These are phyloP conservation scores for Seriola rivoliana DNA, from an alignment of 2,113 vertebrate genomes.

Conservation along the genomic window DNA sequence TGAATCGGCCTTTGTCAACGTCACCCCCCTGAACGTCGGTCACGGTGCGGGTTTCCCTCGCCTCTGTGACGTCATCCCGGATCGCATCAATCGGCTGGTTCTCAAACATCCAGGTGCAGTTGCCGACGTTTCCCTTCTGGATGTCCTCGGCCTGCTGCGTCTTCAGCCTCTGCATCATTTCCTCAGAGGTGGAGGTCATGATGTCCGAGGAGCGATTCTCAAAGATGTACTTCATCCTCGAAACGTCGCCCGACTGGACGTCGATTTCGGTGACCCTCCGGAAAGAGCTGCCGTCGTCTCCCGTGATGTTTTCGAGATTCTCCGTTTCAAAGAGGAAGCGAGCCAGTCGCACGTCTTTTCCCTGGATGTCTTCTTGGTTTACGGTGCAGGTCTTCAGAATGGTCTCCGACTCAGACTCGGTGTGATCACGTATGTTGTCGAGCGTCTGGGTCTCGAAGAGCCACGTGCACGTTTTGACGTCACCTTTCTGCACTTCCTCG, in stretches of 20 bases:
- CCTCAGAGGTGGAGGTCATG: slow-evolving; percentile 88
- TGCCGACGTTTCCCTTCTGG: slow-evolving; percentile 90
- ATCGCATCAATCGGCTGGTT: slow-evolving; percentile 90
- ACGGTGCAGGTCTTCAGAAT: slow-evolving; percentile 86
- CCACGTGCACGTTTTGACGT: slow-evolving; percentile 93
- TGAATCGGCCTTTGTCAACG: slow-evolving; percentile 90
- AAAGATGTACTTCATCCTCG: slow-evolving; percentile 91
- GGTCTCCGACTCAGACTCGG: slow-evolving; percentile 83
- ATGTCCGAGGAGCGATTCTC: slow-evolving; percentile 91
- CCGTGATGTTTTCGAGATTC: slow-evolving; percentile 89
- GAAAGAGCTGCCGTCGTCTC: slow-evolving; percentile 85
- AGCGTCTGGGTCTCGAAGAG: slow-evolving; percentile 94
- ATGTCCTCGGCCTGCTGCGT: slow-evolving; percentile 88
- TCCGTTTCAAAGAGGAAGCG: slow-evolving; percentile 94
- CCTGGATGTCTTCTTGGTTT: slow-evolving; percentile 89
- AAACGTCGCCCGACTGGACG: slow-evolving; percentile 91
- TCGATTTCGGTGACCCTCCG: slow-evolving; percentile 87
- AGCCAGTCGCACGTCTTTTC: slow-evolving; percentile 89
- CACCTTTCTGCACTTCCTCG: slow-evolving; percentile 89
- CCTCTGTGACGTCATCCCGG: slow-evolving; percentile 75
- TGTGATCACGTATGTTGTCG: slow-evolving; percentile 89
- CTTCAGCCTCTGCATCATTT: slow-evolving; percentile 89
- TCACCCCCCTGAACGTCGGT: slow-evolving; percentile 90
- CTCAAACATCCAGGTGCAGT: slow-evolving; percentile 92
- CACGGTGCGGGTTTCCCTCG: slow-evolving; percentile 82